Conservation (phyloP, 2,113 vertebrate genomes). For the Chloroceryle aenea region DNA sequence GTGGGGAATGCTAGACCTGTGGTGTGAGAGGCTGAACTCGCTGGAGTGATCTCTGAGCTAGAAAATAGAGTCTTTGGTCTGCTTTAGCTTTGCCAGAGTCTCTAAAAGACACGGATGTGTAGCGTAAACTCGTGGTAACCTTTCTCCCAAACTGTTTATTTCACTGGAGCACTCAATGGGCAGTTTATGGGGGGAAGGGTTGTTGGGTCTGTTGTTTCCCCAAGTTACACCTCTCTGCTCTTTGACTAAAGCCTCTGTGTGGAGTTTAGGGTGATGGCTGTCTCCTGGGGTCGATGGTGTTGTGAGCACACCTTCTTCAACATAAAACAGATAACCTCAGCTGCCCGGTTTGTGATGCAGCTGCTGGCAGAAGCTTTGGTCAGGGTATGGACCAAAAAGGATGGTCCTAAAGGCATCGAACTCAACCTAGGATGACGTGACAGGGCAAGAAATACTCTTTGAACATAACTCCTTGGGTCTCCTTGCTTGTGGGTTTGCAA, state of each 20-base stretch:
- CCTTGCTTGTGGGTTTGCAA: neutral
- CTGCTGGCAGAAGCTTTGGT: neutral
- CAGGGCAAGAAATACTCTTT: neutral
- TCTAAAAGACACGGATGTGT: neutral
- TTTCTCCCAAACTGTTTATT: neutral
- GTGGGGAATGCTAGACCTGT: fast-evolving
- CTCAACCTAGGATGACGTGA: neutral
- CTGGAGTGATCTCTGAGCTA: neutral
- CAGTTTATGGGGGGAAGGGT: neutral
- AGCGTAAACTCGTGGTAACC: neutral
- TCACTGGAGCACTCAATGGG: neutral
- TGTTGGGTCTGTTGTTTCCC: fast-evolving
- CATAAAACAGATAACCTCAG: neutral
- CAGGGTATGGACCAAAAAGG: neutral
- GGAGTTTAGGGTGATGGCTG: neutral
- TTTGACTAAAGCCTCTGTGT: neutral
- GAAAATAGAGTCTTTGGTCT: neutral
- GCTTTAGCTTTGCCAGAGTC: neutral
- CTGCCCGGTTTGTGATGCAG: neutral
- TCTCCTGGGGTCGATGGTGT: neutral
- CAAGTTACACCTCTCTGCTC: neutral
- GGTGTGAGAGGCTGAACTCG: neutral
- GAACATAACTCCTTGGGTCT: fast-evolving
- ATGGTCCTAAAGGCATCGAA: neutral
- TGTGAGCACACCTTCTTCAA: neutral